A percentile compares a stretch with the other conserved stretches of the same genome.
Conservation (phyloP, 2,797 vertebrate genomes). For the Aplochiton taeniatus region DNA sequence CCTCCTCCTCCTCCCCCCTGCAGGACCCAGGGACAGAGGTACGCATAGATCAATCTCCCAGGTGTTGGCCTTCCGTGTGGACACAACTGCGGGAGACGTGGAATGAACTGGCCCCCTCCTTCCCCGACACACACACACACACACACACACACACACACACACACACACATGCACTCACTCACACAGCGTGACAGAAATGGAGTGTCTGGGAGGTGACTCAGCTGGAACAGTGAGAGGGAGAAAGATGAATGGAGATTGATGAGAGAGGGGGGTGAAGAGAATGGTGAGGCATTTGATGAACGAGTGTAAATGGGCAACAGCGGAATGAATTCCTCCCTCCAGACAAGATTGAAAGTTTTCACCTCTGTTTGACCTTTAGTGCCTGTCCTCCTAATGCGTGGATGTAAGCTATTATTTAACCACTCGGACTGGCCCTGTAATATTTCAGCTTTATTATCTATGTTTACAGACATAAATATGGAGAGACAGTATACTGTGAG, state of each 20-base stretch:
- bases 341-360: slow-evolving; percentile 69
- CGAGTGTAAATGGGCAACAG: slow-evolving; percentile 76
- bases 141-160: slow-evolving; percentile 12
- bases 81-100: slow-evolving; percentile 52
- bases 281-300: slow-evolving; percentile 78
- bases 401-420: background rate
- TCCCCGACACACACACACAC: slow-evolving; percentile 25
- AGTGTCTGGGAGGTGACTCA: slow-evolving; percentile 80
- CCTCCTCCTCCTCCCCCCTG: slow-evolving; percentile 11
- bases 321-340: slow-evolving; percentile 75
- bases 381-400: slow-evolving; percentile 41
- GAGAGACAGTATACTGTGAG: background rate
- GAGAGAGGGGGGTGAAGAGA: slow-evolving; percentile 64
- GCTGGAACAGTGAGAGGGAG: slow-evolving; percentile 65
- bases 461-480: background rate
- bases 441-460: background rate
- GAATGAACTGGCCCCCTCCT: slow-evolving; percentile 25
- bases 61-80: slow-evolving; percentile 47
- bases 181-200: slow-evolving; percentile 63
- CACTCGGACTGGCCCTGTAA: background rate
- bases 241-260: slow-evolving; percentile 65
- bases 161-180: slow-evolving; percentile 4
- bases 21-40: slow-evolving; percentile 25
- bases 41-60: slow-evolving; percentile 51
- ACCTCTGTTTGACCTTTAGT: slow-evolving; percentile 68